Evolutionary conservation across 2,797 vertebrate genomes (phyloP).

Genomic region (Rhynchonycteris naso): DNA sequence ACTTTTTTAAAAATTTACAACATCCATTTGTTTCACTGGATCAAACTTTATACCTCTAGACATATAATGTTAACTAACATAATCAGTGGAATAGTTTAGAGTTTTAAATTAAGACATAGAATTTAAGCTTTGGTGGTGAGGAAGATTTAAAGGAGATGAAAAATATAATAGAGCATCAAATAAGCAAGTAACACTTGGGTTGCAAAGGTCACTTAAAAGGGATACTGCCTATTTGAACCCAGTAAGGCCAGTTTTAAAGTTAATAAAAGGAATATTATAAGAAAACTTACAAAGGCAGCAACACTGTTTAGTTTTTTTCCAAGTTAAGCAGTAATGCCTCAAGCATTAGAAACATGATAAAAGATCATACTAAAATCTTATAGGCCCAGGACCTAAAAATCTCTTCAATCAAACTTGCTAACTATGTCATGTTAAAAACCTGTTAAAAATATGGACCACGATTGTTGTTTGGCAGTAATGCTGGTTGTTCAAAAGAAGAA

Average conservation of each 20-base stretch:
- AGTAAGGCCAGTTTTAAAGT: conserved; percentile 88
- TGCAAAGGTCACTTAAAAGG: conserved; percentile 90
- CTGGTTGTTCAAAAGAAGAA: conserved; percentile 88
- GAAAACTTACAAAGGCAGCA: conserved; percentile 89
- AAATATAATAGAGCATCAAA: conserved; percentile 82
- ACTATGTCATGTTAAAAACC: conserved; percentile 89
- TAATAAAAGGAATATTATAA: conserved; percentile 86
- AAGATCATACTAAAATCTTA: conserved; percentile 86
- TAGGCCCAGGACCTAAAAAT: conserved; percentile 87
- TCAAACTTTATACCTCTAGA: conserved; percentile 55
- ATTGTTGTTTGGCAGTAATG: conserved; percentile 90
- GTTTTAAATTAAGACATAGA: conserved; percentile 79
- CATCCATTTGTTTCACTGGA: conserved; percentile 30
- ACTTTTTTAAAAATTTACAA: conserved; percentile 49
- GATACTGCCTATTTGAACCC: conserved; percentile 87
- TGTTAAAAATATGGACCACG: conserved; percentile 89
- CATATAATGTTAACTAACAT: conserved; percentile 63
- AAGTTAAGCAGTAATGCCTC: conserved; percentile 86
- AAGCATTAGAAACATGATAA: conserved; percentile 88
- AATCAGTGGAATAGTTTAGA: conserved; percentile 63
- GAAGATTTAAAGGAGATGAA: conserved; percentile 77
- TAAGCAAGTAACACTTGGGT: conserved; percentile 90
- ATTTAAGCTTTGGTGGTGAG: conserved; percentile 70
- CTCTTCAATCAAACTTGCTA: conserved; percentile 84
- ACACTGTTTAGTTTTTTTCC: conserved; percentile 78